Evolutionary conservation across 1,140 invertebrate genomes (phyloP).

Genomic region (Heterodera schachtii): DNA sequence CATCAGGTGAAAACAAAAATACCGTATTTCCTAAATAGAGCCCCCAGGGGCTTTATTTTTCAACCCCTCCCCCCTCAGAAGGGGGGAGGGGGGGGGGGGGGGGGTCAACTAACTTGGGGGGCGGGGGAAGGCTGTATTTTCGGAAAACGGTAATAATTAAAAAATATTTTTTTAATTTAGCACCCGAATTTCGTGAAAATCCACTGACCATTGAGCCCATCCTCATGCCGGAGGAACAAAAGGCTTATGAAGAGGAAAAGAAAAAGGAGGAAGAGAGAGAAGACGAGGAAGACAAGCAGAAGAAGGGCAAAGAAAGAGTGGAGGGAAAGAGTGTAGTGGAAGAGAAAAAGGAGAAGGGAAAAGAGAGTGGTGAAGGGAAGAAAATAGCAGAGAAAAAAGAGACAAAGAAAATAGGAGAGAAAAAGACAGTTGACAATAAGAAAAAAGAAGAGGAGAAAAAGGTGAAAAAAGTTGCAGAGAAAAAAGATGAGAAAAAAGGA

Average conservation of each 20-base stretch:
- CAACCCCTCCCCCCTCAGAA: too few relatives aligned
- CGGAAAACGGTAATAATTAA: neutral
- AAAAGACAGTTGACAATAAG: too few relatives aligned
- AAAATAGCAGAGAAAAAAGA: slow-evolving; percentile 18
- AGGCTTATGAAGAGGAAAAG: slow-evolving; percentile 34
- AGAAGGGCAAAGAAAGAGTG: neutral
- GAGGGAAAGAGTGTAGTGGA: neutral
- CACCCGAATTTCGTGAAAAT: slow-evolving; percentile 28
- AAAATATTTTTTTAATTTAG: slow-evolving; percentile 23
- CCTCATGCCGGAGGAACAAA: slow-evolving; percentile 22
- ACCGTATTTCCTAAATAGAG: too few relatives aligned
- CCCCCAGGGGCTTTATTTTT: too few relatives aligned
- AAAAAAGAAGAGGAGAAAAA: too few relatives aligned
- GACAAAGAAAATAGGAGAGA: too few relatives aligned
- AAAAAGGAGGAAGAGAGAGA: slow-evolving; percentile 22
- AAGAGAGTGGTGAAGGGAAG: slow-evolving; percentile 29
- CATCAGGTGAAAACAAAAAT: slow-evolving; percentile 21
- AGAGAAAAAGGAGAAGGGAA: neutral
- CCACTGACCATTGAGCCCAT: slow-evolving; percentile 29
- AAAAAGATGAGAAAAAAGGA: neutral
- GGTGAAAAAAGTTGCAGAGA: slow-evolving; percentile 16
- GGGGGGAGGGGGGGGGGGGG: too few relatives aligned
- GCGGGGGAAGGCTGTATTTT: too few relatives aligned
- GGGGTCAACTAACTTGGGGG: too few relatives aligned
- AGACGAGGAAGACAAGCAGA: neutral